phyloP scores from a whole-genome alignment of 1,140 invertebrate species.

The Saccostrea cuccullata region DNA sequence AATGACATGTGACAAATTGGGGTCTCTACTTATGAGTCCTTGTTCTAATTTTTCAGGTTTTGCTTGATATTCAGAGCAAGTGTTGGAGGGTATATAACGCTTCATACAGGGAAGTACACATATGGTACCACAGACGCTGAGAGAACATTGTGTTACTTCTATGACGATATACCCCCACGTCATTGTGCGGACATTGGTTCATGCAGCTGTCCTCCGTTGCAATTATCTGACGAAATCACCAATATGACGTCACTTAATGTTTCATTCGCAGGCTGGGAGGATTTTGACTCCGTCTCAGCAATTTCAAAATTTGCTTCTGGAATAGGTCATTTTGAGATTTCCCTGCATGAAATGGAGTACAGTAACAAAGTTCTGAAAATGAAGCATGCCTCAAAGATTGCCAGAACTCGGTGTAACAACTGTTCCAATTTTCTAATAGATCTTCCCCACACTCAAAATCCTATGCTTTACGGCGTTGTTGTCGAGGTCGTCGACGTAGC shows the following conservation, averaged over 20 bases:
- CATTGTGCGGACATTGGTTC: conserved; percentile 32
- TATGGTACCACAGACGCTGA: background rate
- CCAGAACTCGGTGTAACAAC: background rate
- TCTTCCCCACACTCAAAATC: background rate
- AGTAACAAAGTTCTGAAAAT: conserved; percentile 3
- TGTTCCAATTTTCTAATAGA: background rate
- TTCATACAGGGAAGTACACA: background rate
- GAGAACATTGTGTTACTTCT: conserved; percentile 41
- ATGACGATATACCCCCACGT: conserved; percentile 28
- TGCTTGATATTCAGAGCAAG: conserved; percentile 35
- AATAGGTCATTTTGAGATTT: conserved; percentile 45
- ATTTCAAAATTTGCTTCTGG: conserved; percentile 40
- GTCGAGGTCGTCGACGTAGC: conserved; percentile 58
- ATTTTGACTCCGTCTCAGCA: background rate
- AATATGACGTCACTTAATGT: conserved; percentile 10
- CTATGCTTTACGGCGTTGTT: conserved; percentile 49
- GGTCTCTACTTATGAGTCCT: too few species aligned
- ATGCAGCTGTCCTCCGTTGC: conserved; percentile 27
- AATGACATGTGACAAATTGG: too few species aligned
- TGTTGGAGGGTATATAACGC: conserved; percentile 35
- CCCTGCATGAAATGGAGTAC: conserved; percentile 53
- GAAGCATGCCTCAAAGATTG: background rate
- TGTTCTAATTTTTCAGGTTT: conserved; percentile 17
- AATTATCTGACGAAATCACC: conserved; percentile 25
- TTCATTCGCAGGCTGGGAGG: conserved; percentile 38